Conservation (phyloP, 2,797 vertebrate species). For the Poeciliopsis gracilis region DNA sequence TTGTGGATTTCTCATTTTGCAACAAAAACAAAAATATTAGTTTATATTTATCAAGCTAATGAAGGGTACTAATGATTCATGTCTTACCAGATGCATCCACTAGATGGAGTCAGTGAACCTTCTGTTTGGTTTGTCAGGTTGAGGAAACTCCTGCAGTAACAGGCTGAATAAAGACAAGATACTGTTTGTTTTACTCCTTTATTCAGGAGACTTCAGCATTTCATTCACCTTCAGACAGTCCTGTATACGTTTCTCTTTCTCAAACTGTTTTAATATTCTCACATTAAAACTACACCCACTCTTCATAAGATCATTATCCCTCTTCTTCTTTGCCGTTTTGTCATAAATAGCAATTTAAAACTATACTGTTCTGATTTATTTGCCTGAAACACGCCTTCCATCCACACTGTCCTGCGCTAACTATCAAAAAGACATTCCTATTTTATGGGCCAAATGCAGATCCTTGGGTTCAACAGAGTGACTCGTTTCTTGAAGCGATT, state of each 20-base stretch:
- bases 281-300: not conserved
- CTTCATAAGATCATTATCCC: not conserved
- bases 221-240: not conserved
- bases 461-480: not conserved
- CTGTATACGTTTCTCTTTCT: not conserved
- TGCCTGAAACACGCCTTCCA: not conserved
- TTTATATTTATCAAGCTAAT: not conserved
- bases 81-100: not conserved
- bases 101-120: conserved; percentile 5
- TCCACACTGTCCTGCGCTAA: not conserved
- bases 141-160: not conserved
- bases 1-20: not conserved
- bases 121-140: not conserved
- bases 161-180: not conserved
- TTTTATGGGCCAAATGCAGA: not conserved
- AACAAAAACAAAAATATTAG: not conserved
- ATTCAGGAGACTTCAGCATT: not conserved
- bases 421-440: not conserved
- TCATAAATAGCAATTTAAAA: not conserved
- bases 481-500: not conserved
- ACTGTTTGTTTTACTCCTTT: not conserved
- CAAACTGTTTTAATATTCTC: not conserved
- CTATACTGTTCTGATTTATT: not conserved
- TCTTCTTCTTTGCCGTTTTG: not conserved
- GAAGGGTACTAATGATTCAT: not conserved